Evolutionary conservation across 2,888 invertebrate genomes (phyloP).

Genomic region (Allygus modestus): DNA sequence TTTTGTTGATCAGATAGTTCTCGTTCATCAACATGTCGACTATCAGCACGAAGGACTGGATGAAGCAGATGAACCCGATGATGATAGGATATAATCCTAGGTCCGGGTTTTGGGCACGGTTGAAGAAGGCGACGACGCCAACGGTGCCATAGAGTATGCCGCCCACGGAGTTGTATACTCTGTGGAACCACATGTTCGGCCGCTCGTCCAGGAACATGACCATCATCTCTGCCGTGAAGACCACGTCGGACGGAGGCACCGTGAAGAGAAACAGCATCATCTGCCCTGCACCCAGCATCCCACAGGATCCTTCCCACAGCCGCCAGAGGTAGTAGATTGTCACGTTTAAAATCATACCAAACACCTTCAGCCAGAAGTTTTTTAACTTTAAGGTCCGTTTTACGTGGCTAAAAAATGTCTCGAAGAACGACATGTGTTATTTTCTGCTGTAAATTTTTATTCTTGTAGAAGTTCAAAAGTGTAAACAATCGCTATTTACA

Average conservation of each 20-base stretch:
- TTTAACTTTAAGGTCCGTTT: background rate
- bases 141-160: slow-evolving; percentile 7
- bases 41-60: slow-evolving; percentile 14
- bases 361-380: slow-evolving; percentile 25
- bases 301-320: background rate
- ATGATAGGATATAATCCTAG: background rate
- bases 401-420: background rate
- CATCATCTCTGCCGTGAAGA: slow-evolving; percentile 26
- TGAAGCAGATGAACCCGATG: background rate
- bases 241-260: slow-evolving; percentile 5
- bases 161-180: slow-evolving; percentile 29
- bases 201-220: slow-evolving; percentile 18
- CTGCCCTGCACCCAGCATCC: background rate
- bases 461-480: background rate
- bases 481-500: background rate
- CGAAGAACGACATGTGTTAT: background rate
- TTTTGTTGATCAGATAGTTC: background rate
- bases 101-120: background rate
- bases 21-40: slow-evolving; percentile 38
- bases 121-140: background rate
- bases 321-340: background rate
- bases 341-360: background rate
- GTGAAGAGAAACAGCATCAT: slow-evolving; percentile 19
- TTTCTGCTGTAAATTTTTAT: background rate
- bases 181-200: slow-evolving; percentile 16